phyloP scores from a whole-genome alignment of 2,113 vertebrate genomes.

The Thalassoma bifasciatum region DNA sequence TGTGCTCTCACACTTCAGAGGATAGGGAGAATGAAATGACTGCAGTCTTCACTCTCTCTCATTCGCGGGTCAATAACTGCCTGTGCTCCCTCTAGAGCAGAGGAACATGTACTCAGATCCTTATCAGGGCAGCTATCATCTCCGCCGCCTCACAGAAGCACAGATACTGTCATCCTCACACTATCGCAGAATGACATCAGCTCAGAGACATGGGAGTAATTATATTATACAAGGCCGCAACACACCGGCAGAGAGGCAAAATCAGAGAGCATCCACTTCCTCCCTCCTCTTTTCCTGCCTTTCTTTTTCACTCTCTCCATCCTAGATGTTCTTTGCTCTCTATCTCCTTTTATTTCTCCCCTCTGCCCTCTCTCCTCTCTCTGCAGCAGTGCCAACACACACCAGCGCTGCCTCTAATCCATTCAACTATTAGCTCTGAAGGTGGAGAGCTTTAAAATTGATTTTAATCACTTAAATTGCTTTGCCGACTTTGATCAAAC shows the following conservation, averaged over 20 bases:
- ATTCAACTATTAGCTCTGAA: conserved; percentile 71
- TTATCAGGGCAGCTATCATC: conserved; percentile 85
- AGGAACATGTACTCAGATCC: conserved; percentile 83
- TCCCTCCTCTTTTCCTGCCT: background rate
- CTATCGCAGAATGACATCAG: conserved; percentile 79
- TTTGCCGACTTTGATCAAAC: conserved; percentile 71
- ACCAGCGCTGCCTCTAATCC: conserved; percentile 55
- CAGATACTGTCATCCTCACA: conserved; percentile 72
- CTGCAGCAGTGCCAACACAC: conserved; percentile 18
- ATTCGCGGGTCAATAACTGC: conserved; percentile 82
- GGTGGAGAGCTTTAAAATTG: conserved; percentile 73
- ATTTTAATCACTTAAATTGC: conserved; percentile 79
- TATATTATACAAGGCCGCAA: conserved; percentile 81
- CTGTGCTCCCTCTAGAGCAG: conserved; percentile 78
- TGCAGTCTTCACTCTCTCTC: conserved; percentile 76
- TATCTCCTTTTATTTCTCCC: conserved; percentile 17
- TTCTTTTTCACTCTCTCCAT: conserved; percentile 9
- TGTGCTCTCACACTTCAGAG: conserved; percentile 51
- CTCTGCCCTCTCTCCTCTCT: conserved; percentile 19
- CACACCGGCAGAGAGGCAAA: conserved; percentile 73
- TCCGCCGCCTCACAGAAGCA: conserved; percentile 76
- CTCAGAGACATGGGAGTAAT: conserved; percentile 81
- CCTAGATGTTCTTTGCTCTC: conserved; percentile 4
- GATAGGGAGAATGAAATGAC: conserved; percentile 46
- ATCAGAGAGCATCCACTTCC: conserved; percentile 38